phyloP scores from a whole-genome alignment of 2,797 vertebrate genomes.

The Mionectes olivaceus region DNA sequence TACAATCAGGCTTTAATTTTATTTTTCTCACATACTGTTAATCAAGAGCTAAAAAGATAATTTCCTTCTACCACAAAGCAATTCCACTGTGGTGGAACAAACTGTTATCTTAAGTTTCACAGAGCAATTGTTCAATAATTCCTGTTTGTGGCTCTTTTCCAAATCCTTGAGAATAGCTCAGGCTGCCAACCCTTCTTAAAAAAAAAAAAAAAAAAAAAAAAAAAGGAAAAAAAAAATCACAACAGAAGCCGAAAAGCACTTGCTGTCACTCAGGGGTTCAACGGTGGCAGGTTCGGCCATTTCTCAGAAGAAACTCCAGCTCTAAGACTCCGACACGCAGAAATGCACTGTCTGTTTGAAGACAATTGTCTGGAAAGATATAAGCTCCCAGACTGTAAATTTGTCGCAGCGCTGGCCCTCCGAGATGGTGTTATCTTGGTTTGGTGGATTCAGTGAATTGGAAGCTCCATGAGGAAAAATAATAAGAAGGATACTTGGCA shows the following conservation, averaged over 20 bases:
- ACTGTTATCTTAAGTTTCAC: constrained; percentile 93
- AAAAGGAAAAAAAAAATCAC: background rate
- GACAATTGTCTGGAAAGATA: constrained; percentile 68
- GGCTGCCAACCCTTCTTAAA: constrained; percentile 77
- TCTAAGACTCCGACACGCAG: constrained; percentile 18
- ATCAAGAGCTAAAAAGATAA: constrained; percentile 85
- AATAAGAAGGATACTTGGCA: background rate
- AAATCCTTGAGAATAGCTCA: constrained; percentile 80
- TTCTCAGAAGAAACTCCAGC: constrained; percentile 67
- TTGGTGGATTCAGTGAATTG: constrained; percentile 55
- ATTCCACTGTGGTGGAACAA: constrained; percentile 90
- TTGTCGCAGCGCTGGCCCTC: background rate
- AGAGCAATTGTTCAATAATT: constrained; percentile 95
- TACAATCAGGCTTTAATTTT: constrained; percentile 78
- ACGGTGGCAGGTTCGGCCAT: constrained; percentile 20
- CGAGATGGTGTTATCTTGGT: constrained; percentile 32
- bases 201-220: background rate
- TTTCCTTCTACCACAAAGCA: constrained; percentile 86
- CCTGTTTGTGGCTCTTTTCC: constrained; percentile 90
- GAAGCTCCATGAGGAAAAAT: constrained; percentile 42
- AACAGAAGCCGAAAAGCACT: constrained; percentile 72
- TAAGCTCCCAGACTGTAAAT: constrained; percentile 49
- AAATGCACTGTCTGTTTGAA: constrained; percentile 68
- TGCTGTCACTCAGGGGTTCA: constrained; percentile 71
- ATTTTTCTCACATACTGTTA: constrained; percentile 81